phyloP scores from a whole-genome alignment of 2,888 invertebrate species.

The Molanna angustata region DNA sequence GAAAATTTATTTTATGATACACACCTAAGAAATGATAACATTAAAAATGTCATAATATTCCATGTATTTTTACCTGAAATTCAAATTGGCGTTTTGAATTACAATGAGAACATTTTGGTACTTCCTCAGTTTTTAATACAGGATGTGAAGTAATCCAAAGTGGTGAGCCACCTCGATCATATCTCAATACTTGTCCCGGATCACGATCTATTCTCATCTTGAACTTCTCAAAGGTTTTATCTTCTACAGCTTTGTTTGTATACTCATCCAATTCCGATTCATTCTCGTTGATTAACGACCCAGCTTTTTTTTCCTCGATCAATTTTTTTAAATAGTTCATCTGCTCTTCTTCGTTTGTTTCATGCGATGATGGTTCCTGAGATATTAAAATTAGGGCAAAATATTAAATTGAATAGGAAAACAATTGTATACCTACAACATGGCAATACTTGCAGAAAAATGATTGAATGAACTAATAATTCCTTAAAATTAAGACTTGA shows the following conservation, averaged over 20 bases:
- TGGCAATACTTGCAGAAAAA: too few relatives aligned
- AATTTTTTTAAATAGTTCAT: slow-evolving; percentile 50
- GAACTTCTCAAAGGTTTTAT: slow-evolving; percentile 77
- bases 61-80: slow-evolving; percentile 70
- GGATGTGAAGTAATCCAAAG: slow-evolving; percentile 76
- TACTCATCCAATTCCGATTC: slow-evolving; percentile 71
- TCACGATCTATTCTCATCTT: slow-evolving; percentile 64
- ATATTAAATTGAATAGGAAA: too few relatives aligned
- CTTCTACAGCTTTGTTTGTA: slow-evolving; percentile 59
- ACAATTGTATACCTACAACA: too few relatives aligned
- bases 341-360: slow-evolving; percentile 53
- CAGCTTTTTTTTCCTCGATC: slow-evolving; percentile 58
- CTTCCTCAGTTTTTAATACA: slow-evolving; percentile 45
- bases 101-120: slow-evolving; percentile 77
- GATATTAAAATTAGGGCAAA: background rate
- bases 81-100: slow-evolving; percentile 79
- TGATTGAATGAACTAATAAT: too few relatives aligned
- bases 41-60: too few relatives aligned
- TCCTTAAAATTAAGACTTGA: too few relatives aligned
- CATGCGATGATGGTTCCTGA: slow-evolving; percentile 21
- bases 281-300: slow-evolving; percentile 59
- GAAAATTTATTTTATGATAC: too few relatives aligned
- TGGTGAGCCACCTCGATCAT: slow-evolving; percentile 73
- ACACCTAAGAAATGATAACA: too few relatives aligned
- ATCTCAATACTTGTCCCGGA: slow-evolving; percentile 81